Evolutionary conservation across 2,888 invertebrate species (phyloP).

Genomic region (Stictocephala bisonia): DNA sequence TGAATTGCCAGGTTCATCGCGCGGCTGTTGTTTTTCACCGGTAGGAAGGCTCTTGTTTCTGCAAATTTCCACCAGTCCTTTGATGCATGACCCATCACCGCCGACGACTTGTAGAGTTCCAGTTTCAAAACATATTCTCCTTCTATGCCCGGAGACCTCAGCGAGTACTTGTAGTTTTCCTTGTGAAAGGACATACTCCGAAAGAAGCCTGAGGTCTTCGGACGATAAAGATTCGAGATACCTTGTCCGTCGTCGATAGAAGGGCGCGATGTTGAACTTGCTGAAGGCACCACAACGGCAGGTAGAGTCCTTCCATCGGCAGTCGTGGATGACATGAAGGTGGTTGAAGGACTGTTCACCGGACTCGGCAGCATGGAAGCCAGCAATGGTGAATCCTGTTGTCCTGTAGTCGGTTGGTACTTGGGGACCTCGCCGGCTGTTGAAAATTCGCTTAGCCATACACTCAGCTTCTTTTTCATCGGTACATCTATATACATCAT

Average conservation of each 20-base stretch:
- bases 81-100: not conserved
- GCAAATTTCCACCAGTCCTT: constrained; percentile 12
- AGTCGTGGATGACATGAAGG: constrained; percentile 9
- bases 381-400: too few relatives aligned
- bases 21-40: not conserved
- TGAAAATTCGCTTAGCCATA: too few relatives aligned
- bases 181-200: constrained; percentile 12
- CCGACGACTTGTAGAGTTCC: not conserved
- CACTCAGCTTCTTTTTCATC: too few relatives aligned
- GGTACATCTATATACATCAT: too few relatives aligned
- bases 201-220: constrained; percentile 8
- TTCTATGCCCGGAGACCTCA: not conserved
- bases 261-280: not conserved
- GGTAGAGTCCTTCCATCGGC: constrained; percentile 1
- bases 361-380: too few relatives aligned
- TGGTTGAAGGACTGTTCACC: too few relatives aligned
- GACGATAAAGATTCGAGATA: not conserved
- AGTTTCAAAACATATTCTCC: not conserved
- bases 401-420: too few relatives aligned
- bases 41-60: too few relatives aligned
- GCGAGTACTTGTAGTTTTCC: not conserved
- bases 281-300: not conserved
- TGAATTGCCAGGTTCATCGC: not conserved
- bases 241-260: not conserved
- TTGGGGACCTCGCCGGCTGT: too few relatives aligned